phyloP scores from a whole-genome alignment of 2,113 vertebrate genomes.

The Pycnonotus jocosus region DNA sequence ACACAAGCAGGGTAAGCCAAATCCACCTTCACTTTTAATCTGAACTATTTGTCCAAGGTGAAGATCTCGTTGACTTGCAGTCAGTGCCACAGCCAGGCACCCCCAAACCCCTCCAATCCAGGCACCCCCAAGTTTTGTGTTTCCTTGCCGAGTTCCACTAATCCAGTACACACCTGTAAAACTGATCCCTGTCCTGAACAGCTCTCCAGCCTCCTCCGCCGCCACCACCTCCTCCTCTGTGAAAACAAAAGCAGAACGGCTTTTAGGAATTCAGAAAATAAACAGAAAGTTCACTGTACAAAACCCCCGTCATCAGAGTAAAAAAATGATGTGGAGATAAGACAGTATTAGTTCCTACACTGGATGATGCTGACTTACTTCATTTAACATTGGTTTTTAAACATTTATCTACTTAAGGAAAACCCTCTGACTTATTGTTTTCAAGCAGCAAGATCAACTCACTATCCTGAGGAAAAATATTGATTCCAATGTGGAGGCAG shows the following conservation, averaged over 20 bases:
- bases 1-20: background rate
- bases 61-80: background rate
- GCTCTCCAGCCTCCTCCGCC: conserved; percentile 80
- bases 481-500: background rate
- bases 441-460: background rate
- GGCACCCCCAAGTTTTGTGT: background rate
- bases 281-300: background rate
- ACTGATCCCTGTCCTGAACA: conserved; percentile 81
- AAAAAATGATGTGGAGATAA: background rate
- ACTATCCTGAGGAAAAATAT: background rate
- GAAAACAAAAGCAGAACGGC: background rate
- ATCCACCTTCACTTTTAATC: background rate
- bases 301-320: background rate
- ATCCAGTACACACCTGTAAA: conserved; percentile 70
- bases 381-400: background rate
- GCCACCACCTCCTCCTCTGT: conserved; percentile 72
- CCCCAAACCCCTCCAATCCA: background rate
- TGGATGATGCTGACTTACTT: background rate
- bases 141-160: background rate
- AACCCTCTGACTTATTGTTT: background rate
- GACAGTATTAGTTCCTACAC: background rate
- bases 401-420: background rate
- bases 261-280: background rate
- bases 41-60: background rate
- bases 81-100: background rate